A percentile compares a stretch with the other conserved stretches of the same genome.
These are phyloP conservation scores for Druon quercuslanigerum DNA, from an alignment of 1,140 invertebrate genomes.

Conservation along the genomic window DNA sequence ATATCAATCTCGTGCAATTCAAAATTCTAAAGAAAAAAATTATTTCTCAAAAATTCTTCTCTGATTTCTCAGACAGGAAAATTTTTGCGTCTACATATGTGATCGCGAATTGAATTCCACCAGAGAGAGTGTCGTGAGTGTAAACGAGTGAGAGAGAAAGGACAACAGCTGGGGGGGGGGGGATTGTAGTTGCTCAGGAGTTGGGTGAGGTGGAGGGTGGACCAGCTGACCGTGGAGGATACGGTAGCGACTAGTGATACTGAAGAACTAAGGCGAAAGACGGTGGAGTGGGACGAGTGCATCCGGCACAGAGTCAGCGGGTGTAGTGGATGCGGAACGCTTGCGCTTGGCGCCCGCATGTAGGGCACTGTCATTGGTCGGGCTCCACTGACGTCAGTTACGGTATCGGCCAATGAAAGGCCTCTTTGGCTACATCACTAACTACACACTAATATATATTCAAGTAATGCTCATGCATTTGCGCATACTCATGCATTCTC, in stretches of 20 bases:
- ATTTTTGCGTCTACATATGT: slow-evolving; percentile 14
- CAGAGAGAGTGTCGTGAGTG: slow-evolving; percentile 9
- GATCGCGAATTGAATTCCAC: slow-evolving; percentile 37
- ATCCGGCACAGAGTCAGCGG: slow-evolving; percentile 24
- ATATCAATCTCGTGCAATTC: background rate
- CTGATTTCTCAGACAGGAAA: background rate
- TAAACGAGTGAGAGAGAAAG: slow-evolving; percentile 17
- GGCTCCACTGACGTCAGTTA: slow-evolving; percentile 62
- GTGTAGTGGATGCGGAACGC: slow-evolving; percentile 14
- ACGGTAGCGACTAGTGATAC: slow-evolving; percentile 30
- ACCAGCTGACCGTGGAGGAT: slow-evolving; percentile 28
- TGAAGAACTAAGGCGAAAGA: slow-evolving; percentile 18
- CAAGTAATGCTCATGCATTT: background rate
- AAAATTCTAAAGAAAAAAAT: background rate
- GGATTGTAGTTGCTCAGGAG: background rate
- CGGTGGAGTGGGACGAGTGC: slow-evolving; percentile 42
- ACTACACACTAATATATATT: background rate
- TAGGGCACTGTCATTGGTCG: slow-evolving; percentile 44
- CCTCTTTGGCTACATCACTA: slow-evolving; percentile 37
- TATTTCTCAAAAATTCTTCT: slow-evolving; percentile 5
- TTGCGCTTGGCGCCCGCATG: slow-evolving; percentile 35
- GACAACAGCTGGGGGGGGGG: background rate
- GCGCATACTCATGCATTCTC: background rate
- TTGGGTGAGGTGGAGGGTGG: background rate
- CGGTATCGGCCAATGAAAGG: slow-evolving; percentile 62